Evolutionary conservation across 2,888 invertebrate species (phyloP).

Genomic region (Athalia circularis): DNA sequence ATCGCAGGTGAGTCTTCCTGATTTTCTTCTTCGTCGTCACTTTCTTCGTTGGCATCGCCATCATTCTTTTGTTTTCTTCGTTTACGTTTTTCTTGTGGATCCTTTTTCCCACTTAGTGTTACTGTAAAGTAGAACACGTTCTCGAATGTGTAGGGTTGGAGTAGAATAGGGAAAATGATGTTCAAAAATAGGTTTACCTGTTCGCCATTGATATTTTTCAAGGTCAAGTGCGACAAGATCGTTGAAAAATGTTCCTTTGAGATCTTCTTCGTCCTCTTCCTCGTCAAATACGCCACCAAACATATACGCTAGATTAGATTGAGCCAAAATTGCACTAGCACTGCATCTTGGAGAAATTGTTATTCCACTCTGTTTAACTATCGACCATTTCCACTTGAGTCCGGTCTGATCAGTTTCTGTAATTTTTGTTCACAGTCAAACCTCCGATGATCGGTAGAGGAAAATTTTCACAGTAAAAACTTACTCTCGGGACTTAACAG

Average conservation of each 20-base stretch:
- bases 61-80: constrained; percentile 73
- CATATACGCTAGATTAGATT: constrained; percentile 82
- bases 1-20: constrained; percentile 63
- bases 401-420: constrained; percentile 79
- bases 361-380: constrained; percentile 81
- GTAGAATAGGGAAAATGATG: constrained; percentile 16
- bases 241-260: constrained; percentile 88
- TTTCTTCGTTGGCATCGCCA: constrained; percentile 58
- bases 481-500: constrained; percentile 80
- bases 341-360: constrained; percentile 81
- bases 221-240: constrained; percentile 87
- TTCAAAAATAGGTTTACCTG: constrained; percentile 72
- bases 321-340: constrained; percentile 81
- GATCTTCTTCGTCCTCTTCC: constrained; percentile 88
- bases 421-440: constrained; percentile 26
- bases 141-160: neutral
- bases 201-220: constrained; percentile 84
- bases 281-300: constrained; percentile 93
- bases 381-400: constrained; percentile 83
- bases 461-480: constrained; percentile 58
- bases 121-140: constrained; percentile 54
- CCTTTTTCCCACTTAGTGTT: constrained; percentile 75
- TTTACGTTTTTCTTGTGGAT: constrained; percentile 67
- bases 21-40: constrained; percentile 66
- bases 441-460: constrained; percentile 30